Evolutionary conservation across 2,888 invertebrate species (phyloP), one percentile per base, ranked within the genome.

Genomic region (Cordilura impudica): DNA sequence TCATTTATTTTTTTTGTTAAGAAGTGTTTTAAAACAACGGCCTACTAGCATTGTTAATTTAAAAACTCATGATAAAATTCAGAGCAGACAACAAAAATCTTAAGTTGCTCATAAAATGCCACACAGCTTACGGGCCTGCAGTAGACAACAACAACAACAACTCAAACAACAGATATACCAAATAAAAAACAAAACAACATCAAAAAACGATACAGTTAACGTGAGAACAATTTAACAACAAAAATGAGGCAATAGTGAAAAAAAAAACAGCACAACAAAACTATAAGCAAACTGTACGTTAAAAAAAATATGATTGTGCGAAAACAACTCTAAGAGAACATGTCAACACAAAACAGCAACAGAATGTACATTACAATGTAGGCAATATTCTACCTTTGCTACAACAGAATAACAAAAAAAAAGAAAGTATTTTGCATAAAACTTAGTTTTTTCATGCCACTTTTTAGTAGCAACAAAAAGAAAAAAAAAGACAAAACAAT

Each of bases 31-130:
- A 39, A n/a, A 39, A 39, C 35, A n/a, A n/a, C 16, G 14, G 60
- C 19, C 39, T 69, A 18, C 7, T 29, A 63, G 26, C 56, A 67
- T 67, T 79, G 75, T 67, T 72, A 75, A 75, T 79, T 72, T 71
- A 66, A 71, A 74, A 75, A 67, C 63, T 63, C 67, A 49, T 58
- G 35, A 39, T 53, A 12, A 65, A 58, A 60, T 49, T 43, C 14
- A 65, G 21, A 54, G 14, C 43, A 45, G 63, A 63, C 56, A 63
- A 70, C 31, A 74, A 70, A n/a, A 67, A 72, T 75, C 75, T 79
- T 75, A 79, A 79, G 79, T 75, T 79, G 79, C 75, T 79, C 75
- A 79, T 63, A 79, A 69, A 79, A 75, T 79, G 79, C 79, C 79
- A 79, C 67, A 72, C 72, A 19, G 79, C 79, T 67, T 26, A 56